Conservation (phyloP, 2,113 vertebrate species). For the Alosa alosa region DNA sequence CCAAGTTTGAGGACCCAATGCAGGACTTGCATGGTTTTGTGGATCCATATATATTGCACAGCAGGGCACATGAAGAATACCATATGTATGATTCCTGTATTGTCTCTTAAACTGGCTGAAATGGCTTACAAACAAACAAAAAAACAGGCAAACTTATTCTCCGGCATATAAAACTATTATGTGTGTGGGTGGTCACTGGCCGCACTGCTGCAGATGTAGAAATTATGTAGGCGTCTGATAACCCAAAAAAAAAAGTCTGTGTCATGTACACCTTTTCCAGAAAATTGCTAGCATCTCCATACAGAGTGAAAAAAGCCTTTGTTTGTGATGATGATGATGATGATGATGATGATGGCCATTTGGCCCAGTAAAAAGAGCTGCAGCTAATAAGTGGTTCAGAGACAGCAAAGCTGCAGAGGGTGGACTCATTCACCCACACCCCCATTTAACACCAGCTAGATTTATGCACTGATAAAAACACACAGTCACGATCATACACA, state of each 20-base stretch:
- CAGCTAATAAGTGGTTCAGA: constrained; percentile 25
- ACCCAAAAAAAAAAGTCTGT: constrained; percentile 42
- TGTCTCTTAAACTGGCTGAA: neutral
- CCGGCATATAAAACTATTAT: neutral
- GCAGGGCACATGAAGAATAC: neutral
- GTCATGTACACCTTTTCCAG: constrained; percentile 29
- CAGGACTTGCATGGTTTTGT: neutral
- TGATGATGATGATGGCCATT: constrained; percentile 13
- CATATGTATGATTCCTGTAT: neutral
- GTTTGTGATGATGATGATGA: constrained; percentile 18
- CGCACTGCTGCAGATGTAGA: neutral
- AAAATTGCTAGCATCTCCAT: constrained; percentile 31
- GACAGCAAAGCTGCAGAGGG: neutral
- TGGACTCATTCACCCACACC: constrained; percentile 57
- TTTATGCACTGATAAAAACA: constrained; percentile 57
- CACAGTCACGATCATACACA: neutral
- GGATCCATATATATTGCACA: neutral
- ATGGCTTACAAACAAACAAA: neutral
- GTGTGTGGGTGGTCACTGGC: neutral
- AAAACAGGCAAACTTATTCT: neutral
- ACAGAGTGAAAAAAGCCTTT: constrained; percentile 30
- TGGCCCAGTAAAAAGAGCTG: constrained; percentile 24
- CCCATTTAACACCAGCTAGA: constrained; percentile 39
- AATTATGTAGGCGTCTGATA: neutral
- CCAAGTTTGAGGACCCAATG: neutral